Base-by-base conservation (phyloP, 2,888 invertebrate genomes). In the Xanthia icteritia region DNA sequence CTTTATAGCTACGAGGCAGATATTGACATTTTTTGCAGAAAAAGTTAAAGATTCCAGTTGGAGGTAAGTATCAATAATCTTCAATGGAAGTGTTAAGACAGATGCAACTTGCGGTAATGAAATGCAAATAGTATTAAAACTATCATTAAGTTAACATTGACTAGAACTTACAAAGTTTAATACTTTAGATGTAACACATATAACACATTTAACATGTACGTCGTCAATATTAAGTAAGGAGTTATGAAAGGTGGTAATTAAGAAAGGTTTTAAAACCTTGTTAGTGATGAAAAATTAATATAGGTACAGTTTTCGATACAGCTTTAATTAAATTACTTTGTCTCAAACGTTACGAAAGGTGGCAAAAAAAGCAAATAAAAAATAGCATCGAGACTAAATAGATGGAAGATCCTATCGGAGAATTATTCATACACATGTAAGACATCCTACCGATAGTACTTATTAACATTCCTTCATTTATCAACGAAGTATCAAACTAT, bases 1-100 rank as follows among this genome's bases (percentile, higher is more conserved):
- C 93, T 94, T 90, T 91, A 94, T 93, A 92, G 92, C 89, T 89
- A 76, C 81, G 82, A 88, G 89, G 88, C 86, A 76, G 77, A 84
- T 77, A 82, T 84, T 83, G 84, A 68, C 74, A 86, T 89, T 85
- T 86, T 84, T 79, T 85, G 74, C 81, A 81, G 72, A 87, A 85
- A 77, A 82, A 31, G 0, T n/a, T 36, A 11, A 87, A 83, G 75
- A 84, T 81, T 80, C 74, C 76, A 77, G 76, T 74, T 82, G 69
- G 68, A 73, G 11, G 11, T 42, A 42, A 73, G 70, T 82, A 81
- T 3, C 80, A 83, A 86, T 88, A 84, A 83, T 70, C 85, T 83
- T 82, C 73, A 87, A 80, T 79, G 76, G 84, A 78, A 73, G 71
- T 83, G 78, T 81, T 76, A 83, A 77, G 73, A 81, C 89, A 88